phyloP scores from a whole-genome alignment of 2,113 vertebrate species.

The Sitta europaea region DNA sequence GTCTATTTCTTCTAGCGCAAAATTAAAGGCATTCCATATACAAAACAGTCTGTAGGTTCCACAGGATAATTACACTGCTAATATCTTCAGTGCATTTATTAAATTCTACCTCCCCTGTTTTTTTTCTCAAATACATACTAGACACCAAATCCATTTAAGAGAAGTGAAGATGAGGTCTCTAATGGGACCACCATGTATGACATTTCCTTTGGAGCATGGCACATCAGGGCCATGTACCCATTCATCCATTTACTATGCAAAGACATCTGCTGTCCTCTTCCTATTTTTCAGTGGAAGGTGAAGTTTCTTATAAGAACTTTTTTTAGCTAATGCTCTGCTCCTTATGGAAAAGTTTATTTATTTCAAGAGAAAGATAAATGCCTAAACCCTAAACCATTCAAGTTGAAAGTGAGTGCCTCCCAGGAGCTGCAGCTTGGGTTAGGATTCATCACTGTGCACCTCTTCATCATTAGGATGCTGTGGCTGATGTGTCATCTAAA shows the following conservation, averaged over 20 bases:
- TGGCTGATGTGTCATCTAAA: not conserved
- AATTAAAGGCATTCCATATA: not conserved
- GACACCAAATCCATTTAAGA: not conserved
- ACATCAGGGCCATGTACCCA: not conserved
- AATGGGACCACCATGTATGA: not conserved
- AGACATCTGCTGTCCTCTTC: not conserved
- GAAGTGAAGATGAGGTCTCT: not conserved
- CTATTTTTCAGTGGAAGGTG: not conserved
- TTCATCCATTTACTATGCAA: not conserved
- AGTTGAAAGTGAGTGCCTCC: not conserved
- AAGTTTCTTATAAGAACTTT: not conserved
- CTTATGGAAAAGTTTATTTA: not conserved
- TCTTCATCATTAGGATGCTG: not conserved
- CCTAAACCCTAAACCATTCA: not conserved
- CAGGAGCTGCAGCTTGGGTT: not conserved
- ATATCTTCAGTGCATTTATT: not conserved
- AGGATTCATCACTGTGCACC: not conserved
- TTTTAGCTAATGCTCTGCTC: not conserved
- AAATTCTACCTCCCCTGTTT: not conserved
- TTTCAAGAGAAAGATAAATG: not conserved
- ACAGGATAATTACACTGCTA: not conserved
- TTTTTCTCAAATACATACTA: not conserved
- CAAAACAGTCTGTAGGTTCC: not conserved
- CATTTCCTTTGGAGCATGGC: not conserved
- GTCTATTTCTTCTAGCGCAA: not conserved